These are phyloP conservation scores for Pristionchus exspectatus DNA, from an alignment of 2,888 invertebrate genomes.

Conservation along the genomic window DNA sequence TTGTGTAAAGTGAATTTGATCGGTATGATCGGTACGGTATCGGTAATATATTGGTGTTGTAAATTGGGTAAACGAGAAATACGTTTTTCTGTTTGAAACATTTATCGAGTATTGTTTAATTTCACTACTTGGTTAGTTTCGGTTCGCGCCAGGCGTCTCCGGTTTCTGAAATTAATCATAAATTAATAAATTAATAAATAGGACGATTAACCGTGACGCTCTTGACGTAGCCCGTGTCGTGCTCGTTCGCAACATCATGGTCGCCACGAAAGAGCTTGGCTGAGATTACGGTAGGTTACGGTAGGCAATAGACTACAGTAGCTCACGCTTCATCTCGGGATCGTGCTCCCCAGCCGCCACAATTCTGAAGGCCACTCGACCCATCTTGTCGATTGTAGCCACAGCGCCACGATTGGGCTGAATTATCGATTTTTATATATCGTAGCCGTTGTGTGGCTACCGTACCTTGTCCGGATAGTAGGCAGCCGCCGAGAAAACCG, in stretches of 20 bases:
- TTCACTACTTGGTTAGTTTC: neutral
- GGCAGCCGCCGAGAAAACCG: neutral
- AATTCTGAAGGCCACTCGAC: neutral
- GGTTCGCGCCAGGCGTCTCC: neutral
- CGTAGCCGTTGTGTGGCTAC: neutral
- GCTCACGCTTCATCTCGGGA: no score
- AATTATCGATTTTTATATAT: neutral
- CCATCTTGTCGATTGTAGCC: neutral
- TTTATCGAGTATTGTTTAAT: neutral
- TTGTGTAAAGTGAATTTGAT: no score
- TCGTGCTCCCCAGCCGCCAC: neutral
- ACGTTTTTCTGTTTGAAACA: neutral
- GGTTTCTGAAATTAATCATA: neutral
- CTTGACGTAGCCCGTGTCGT: neutral
- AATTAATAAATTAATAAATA: neutral
- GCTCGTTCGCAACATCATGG: neutral
- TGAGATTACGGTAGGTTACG: neutral
- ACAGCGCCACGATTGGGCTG: slow-evolving; percentile 2
- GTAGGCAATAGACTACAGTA: neutral
- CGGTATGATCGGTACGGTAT: no score
- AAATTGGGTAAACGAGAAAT: no score
- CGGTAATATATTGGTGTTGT: no score
- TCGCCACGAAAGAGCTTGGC: neutral
- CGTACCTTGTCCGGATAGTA: slow-evolving; percentile 12
- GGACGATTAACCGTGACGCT: neutral